These are phyloP conservation scores for Netelia virgata DNA, from an alignment of 2,888 invertebrate genomes.

Conservation along the genomic window DNA sequence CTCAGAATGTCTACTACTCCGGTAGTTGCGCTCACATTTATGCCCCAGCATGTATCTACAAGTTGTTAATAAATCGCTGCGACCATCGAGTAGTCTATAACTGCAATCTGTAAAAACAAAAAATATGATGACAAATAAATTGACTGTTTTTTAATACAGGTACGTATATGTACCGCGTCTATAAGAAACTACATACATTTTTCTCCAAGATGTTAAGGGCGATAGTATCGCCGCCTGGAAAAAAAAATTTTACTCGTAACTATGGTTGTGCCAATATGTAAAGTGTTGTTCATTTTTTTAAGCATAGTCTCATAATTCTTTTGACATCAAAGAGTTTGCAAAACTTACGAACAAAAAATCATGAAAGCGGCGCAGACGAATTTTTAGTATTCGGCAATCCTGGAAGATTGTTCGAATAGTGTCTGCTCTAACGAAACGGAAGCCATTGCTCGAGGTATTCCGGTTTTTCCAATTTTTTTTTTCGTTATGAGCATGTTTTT, in stretches of 20 bases:
- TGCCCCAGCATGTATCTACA: constrained; percentile 91
- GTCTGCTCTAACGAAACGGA: constrained; percentile 58
- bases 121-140: constrained; percentile 52
- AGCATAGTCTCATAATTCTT: constrained; percentile 67
- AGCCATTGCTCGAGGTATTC: constrained; percentile 39
- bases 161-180: not conserved
- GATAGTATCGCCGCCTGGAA: constrained; percentile 29
- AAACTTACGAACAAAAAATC: constrained; percentile 40
- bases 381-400: constrained; percentile 23
- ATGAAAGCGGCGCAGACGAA: constrained; percentile 34
- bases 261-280: not conserved
- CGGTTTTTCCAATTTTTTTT: not conserved
- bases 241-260: not conserved
- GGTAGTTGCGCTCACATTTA: constrained; percentile 12
- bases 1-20: constrained; percentile 26
- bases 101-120: constrained; percentile 88
- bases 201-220: too few species aligned
- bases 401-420: constrained; percentile 34
- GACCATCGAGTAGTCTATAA: constrained; percentile 94
- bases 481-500: constrained; percentile 47
- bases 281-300: not conserved
- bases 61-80: constrained; percentile 96
- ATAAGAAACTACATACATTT: not conserved
- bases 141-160: constrained; percentile 46
- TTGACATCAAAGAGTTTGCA: constrained; percentile 66